A percentile compares a stretch with the other conserved stretches of the same genome.
Evolutionary conservation across 2,797 vertebrate species (phyloP).

Genomic region (Acestrorhynchus altus): DNA sequence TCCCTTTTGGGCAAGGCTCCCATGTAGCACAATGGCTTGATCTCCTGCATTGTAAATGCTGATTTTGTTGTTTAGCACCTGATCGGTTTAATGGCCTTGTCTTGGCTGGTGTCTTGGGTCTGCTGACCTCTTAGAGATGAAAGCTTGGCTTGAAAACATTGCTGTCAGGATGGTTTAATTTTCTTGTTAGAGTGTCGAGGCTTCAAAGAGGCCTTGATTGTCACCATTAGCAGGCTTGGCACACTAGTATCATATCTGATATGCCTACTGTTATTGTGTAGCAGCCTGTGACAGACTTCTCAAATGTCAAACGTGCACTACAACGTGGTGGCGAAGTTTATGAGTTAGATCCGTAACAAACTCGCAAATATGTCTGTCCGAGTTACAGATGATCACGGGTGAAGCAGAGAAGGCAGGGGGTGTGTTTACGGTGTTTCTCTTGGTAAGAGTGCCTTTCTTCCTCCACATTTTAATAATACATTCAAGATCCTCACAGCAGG

Average conservation of each 20-base stretch:
- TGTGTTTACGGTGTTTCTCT: not conserved
- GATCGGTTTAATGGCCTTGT: conserved; percentile 22
- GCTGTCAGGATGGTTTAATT: conserved; percentile 62
- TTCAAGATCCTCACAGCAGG: not conserved
- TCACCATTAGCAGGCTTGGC: conserved; percentile 33
- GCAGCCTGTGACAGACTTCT: not conserved
- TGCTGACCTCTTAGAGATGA: conserved; percentile 36
- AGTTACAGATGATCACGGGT: conserved; percentile 12
- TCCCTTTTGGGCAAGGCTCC: not conserved
- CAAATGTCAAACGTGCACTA: not conserved
- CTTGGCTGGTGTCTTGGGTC: conserved; percentile 27
- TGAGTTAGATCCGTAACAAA: not conserved
- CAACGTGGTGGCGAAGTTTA: not conserved
- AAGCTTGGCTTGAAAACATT: conserved; percentile 35
- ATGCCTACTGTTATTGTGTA: not conserved
- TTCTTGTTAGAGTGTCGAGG: conserved; percentile 55
- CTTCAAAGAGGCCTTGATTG: conserved; percentile 35
- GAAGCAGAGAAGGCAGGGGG: not conserved
- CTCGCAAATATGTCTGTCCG: not conserved
- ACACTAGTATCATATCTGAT: not conserved
- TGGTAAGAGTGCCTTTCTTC: not conserved
- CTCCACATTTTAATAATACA: conserved; percentile 7
- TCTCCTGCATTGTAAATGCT: not conserved
- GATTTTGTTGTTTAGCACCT: not conserved
- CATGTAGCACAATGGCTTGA: not conserved